Base-by-base conservation (phyloP, 2,888 invertebrate species). In the Urechis unicinctus region DNA sequence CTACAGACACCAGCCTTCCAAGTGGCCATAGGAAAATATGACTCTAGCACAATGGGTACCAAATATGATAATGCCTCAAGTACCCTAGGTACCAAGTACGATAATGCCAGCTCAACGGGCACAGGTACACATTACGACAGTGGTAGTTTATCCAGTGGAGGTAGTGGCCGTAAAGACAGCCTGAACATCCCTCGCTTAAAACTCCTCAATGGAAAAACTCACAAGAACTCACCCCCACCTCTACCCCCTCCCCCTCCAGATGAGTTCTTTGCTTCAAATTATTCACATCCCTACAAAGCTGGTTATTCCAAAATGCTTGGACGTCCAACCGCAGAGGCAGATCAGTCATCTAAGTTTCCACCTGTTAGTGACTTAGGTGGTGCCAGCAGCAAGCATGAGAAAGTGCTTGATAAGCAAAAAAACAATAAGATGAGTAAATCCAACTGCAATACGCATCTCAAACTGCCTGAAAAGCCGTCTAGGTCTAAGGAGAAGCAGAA, bases 161-260 rank as follows among this genome's bases (percentile, higher is more conserved):
- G n/a, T n/a, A n/a, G n/a, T n/a, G n/a, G n/a, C n/a, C n/a, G n/a
- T n/a, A 36, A 13, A 13, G 36, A 36, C 17, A 13, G 17, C 36
- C 17, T 36, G 36, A 36, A 36, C 9, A 13, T 13, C 36, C n/a
- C n/a, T n/a, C 36, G 36, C 9, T 36, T 36, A 36, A 22, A 48
- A 26, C 25, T 9, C 5, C 26, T 6, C 5, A 24, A 5, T 5
- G 52, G 44, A 22, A 26, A 25, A 25, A 30, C 5, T 44, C 56
- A 53, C 5, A 36, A n/a, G n/a, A n/a, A 45, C 3, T 59, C 59
- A n/a, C 59, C 59, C 9, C 59, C 59, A 13, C 59, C 59, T 2
- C 50, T 60, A n/a, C 60, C 60, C 6, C 57, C 57, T 2, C 60
- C 57, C 3, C 60, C 60, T 6, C 48, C 59, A 5, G 57, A 57